phyloP scores from a whole-genome alignment of 2,797 vertebrate species.

The Dendrocincla fuliginosa region DNA sequence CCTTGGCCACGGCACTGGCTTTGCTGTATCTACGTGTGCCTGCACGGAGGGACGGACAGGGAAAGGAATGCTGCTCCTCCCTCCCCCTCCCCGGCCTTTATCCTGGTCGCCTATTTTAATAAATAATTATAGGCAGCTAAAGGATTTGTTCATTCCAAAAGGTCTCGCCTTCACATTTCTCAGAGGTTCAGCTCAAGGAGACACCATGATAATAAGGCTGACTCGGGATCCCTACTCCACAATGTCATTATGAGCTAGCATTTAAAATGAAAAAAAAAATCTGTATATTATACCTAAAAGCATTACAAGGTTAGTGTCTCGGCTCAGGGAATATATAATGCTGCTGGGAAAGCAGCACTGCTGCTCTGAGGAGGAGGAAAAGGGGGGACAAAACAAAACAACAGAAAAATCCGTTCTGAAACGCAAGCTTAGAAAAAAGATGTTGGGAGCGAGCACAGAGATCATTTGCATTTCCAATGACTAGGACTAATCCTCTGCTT shows the following conservation, averaged over 20 bases:
- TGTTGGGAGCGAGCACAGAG: background rate
- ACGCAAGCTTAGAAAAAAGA: slow-evolving; percentile 15
- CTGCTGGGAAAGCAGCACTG: background rate
- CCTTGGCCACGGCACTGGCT: background rate
- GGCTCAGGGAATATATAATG: slow-evolving; percentile 46
- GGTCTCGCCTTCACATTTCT: slow-evolving; percentile 74
- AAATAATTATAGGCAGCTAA: slow-evolving; percentile 78
- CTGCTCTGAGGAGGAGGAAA: slow-evolving; percentile 14
- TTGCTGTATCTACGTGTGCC: background rate
- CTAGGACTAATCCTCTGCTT: slow-evolving; percentile 38
- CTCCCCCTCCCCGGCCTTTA: slow-evolving; percentile 45
- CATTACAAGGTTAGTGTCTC: slow-evolving; percentile 73
- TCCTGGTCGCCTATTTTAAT: slow-evolving; percentile 74
- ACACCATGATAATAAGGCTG: slow-evolving; percentile 73
- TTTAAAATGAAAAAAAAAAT: slow-evolving; percentile 70
- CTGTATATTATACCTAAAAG: slow-evolving; percentile 75
- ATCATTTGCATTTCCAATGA: slow-evolving; percentile 69
- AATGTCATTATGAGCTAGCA: slow-evolving; percentile 74
- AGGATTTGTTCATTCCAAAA: slow-evolving; percentile 78
- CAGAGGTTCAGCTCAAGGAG: slow-evolving; percentile 76
- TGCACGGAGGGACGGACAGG: background rate
- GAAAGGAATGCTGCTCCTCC: slow-evolving; percentile 62
- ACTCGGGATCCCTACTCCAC: slow-evolving; percentile 72
- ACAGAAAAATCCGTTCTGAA: slow-evolving; percentile 45
- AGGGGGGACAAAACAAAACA: background rate